Conservation (phyloP, 2,797 vertebrate species). For the Momotus momota region DNA sequence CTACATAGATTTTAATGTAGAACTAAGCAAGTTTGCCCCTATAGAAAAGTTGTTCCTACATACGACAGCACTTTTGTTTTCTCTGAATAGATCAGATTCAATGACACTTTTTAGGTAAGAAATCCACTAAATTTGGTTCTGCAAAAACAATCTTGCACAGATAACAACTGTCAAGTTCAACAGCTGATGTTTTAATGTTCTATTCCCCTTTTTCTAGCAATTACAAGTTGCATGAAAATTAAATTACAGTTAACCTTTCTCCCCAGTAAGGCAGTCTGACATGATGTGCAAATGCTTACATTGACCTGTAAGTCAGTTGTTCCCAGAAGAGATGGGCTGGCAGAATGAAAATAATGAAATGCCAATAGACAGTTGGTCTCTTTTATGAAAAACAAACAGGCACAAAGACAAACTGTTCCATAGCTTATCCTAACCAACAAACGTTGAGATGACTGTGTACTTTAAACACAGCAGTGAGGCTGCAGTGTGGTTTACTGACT, state of each 20-base stretch:
- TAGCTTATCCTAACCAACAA: constrained; percentile 27
- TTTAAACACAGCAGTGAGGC: constrained; percentile 16
- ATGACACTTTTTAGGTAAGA: neutral
- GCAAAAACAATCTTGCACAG: constrained; percentile 6
- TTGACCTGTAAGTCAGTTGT: constrained; percentile 13
- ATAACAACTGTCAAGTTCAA: neutral
- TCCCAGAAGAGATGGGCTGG: constrained; percentile 30
- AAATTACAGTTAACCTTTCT: constrained; percentile 42
- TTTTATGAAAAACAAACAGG: constrained; percentile 33
- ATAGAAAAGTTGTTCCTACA: neutral
- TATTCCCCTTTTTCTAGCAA: neutral
- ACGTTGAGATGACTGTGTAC: neutral
- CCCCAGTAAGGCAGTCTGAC: neutral
- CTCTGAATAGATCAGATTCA: neutral
- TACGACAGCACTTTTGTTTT: neutral
- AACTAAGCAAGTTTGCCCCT: neutral
- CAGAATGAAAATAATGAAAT: constrained; percentile 49
- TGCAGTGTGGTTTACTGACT: neutral
- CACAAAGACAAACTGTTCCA: constrained; percentile 32
- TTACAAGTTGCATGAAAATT: constrained; percentile 41
- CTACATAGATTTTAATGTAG: neutral
- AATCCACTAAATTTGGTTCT: neutral
- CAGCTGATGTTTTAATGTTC: constrained; percentile 8
- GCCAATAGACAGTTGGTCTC: constrained; percentile 27
- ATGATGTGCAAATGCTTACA: constrained; percentile 17